These are phyloP conservation scores for Sympetrum striolatum DNA, from an alignment of 2,888 invertebrate species.

Conservation along the genomic window DNA sequence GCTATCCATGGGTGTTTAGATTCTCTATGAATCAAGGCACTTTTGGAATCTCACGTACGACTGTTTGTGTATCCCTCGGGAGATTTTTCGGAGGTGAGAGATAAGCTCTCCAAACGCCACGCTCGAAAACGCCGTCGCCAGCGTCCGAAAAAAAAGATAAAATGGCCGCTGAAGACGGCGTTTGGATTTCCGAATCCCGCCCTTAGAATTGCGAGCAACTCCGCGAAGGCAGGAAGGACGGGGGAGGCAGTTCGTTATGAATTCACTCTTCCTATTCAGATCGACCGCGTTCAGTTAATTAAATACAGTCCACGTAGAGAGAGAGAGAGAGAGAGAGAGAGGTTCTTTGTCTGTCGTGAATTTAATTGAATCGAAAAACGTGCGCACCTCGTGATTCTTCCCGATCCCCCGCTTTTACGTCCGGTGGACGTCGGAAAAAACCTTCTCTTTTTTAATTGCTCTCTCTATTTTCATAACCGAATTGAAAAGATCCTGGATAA, in stretches of 20 bases:
- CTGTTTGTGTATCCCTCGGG: not conserved
- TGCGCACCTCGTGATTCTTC: not conserved
- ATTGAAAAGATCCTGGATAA: too few species aligned
- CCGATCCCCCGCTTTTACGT: too few species aligned
- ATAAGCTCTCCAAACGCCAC: not conserved
- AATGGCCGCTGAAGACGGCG: not conserved
- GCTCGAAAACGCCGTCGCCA: not conserved
- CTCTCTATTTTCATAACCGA: too few species aligned
- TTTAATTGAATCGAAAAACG: not conserved
- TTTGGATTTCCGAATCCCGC: not conserved
- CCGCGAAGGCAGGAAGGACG: not conserved
- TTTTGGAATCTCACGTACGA: not conserved
- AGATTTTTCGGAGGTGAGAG: not conserved
- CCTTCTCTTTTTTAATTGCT: too few species aligned
- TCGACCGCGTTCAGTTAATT: not conserved
- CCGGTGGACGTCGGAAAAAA: too few species aligned
- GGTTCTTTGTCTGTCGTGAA: not conserved
- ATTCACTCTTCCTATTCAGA: not conserved
- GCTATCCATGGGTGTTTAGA: too few species aligned
- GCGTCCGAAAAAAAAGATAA: not conserved
- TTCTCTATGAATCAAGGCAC: not conserved
- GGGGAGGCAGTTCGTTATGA: not conserved
- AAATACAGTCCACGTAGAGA: not conserved
- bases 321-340: too few species aligned
- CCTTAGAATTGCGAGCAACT: not conserved